Evolutionary conservation across 2,797 vertebrate genomes (phyloP), one percentile per base, ranked within the genome.

Genomic region (Miichthys miiuy): DNA sequence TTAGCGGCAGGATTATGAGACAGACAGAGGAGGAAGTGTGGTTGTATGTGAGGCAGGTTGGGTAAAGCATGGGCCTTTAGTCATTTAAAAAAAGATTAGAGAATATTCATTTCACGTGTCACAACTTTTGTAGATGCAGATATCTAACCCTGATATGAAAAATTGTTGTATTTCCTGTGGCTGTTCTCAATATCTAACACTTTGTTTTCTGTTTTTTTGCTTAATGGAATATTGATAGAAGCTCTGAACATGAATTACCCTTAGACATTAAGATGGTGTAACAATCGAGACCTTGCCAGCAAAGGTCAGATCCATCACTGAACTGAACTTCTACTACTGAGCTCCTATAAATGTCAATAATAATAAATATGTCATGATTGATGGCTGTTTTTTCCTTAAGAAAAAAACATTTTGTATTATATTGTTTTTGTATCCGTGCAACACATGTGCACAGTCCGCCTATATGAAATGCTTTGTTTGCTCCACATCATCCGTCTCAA

Each of bases 1-100:
- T 86, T 65, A 68, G 30, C 62, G 48, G 46, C 41, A n/a, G 23
- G 61, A 47, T 70, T 82, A 68, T 62, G 25, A 64, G 75, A 64
- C 70, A 54, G 51, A 79, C 44, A 55, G 50, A 63, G 2, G 18
- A 61, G 48, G 34, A 71, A 68, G 50, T 55, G 25, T 63, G 11
- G 11, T 50, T 46, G 48, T 60, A 3, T 41, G 63, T 13, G 60
- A 60, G 52, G 48, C 44, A 17, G 9, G 16, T 5, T 18, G 61
- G n/a, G 5, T 64, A 25, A 79, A 69, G 72, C 5, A 68, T 14
- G 13, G 41, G 20, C 0, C 0, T n/a, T 60, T 72, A 56, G 23
- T 72, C 38, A 9, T 67, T 69, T 20, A 21, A 38, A 27, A 18
- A 46, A 46, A 66, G n/a, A 27, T 58, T 17, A 21, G 5, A 3